Conservation (phyloP, 2,113 vertebrate species). For the Numenius arquata region DNA sequence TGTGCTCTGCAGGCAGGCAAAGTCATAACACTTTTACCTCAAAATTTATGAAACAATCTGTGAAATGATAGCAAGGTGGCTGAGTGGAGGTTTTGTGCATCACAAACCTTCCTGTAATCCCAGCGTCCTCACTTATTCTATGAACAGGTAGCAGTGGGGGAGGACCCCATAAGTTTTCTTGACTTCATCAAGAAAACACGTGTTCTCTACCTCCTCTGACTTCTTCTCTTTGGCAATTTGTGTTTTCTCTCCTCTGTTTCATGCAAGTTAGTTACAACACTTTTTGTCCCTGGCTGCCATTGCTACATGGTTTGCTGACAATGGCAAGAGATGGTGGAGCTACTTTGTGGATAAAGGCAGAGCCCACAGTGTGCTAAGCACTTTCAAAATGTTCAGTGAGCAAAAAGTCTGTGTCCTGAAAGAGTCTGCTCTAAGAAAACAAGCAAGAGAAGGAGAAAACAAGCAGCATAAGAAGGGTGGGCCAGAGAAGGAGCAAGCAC, state of each 20-base stretch:
- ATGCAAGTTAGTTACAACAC: not conserved
- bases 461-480: not conserved
- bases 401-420: not conserved
- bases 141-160: not conserved
- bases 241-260: not conserved
- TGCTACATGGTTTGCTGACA: not conserved
- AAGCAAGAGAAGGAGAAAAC: not conserved
- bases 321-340: not conserved
- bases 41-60: not conserved
- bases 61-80: not conserved
- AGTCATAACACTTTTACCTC: not conserved
- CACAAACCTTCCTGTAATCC: not conserved
- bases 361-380: not conserved
- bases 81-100: not conserved
- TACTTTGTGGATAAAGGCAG: not conserved
- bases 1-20: not conserved
- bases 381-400: not conserved
- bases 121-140: not conserved
- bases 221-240: not conserved
- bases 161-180: not conserved
- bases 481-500: not conserved
- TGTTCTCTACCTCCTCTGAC: not conserved
- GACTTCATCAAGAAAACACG: not conserved
- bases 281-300: not conserved
- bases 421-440: not conserved